Evolutionary conservation across 2,797 vertebrate species (phyloP).

Genomic region (Moxostoma hubbsi): DNA sequence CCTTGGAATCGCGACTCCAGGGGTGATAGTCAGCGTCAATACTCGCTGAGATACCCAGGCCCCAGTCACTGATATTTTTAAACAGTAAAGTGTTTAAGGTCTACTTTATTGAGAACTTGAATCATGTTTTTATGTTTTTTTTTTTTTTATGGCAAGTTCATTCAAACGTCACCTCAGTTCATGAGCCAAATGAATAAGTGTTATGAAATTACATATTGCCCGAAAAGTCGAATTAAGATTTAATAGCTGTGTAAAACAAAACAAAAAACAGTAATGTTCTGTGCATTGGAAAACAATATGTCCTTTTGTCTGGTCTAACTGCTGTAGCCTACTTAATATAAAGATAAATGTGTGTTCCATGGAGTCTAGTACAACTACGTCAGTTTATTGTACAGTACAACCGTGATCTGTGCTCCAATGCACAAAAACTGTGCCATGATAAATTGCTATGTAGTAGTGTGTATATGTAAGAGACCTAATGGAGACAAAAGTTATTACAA

Average conservation of each 20-base stretch:
- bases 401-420: conserved; percentile 53
- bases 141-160: conserved; percentile 74
- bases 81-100: conserved; percentile 25
- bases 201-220: conserved; percentile 71
- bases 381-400: conserved; percentile 61
- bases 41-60: no score
- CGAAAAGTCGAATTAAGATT: conserved; percentile 75
- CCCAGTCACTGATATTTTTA: neutral
- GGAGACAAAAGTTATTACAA: conserved; percentile 59
- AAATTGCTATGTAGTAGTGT: conserved; percentile 72
- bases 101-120: conserved; percentile 52
- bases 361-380: conserved; percentile 86
- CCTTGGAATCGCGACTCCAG: no score
- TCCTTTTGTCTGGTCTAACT: conserved; percentile 83
- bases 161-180: conserved; percentile 79
- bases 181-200: conserved; percentile 53
- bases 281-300: conserved; percentile 57
- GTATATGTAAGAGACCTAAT: conserved; percentile 76
- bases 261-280: conserved; percentile 72
- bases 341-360: conserved; percentile 88
- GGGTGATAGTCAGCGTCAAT: no score
- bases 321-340: conserved; percentile 86
- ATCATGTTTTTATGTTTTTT: conserved; percentile 72
- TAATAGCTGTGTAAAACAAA: conserved; percentile 81
- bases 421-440: conserved; percentile 71